Evolutionary conservation across 2,113 vertebrate genomes (phyloP).

Genomic region (Xerus inauris): DNA sequence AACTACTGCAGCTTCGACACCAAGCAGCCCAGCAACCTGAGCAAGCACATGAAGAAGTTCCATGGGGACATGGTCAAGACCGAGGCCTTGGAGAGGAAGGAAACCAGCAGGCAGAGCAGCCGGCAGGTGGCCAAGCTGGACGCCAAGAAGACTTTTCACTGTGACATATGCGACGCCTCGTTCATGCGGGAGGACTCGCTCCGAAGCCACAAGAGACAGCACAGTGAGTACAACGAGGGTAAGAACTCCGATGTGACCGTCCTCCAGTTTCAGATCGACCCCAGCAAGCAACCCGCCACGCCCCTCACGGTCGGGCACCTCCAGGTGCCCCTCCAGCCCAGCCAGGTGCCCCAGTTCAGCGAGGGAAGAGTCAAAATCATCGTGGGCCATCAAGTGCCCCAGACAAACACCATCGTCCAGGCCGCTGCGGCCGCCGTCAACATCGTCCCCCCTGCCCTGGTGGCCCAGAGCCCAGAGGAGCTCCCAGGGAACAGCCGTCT

Average conservation of each 20-base stretch:
- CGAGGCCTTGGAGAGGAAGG: slow-evolving; percentile 64
- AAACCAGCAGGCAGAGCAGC: slow-evolving; percentile 75
- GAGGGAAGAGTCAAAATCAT: slow-evolving; percentile 93
- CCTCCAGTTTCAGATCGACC: slow-evolving; percentile 85
- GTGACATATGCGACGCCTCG: slow-evolving; percentile 92
- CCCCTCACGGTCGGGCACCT: slow-evolving; percentile 82
- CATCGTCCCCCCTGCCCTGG: slow-evolving; percentile 87
- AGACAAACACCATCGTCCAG: slow-evolving; percentile 83
- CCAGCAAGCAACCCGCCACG: slow-evolving; percentile 54
- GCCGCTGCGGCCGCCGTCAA: slow-evolving; percentile 75
- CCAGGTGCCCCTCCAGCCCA: slow-evolving; percentile 84
- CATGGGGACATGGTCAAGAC: slow-evolving; percentile 87
- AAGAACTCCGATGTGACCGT: slow-evolving; percentile 82
- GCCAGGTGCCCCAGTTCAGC: slow-evolving; percentile 84
- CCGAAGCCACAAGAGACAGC: slow-evolving; percentile 96
- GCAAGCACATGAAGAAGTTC: slow-evolving; percentile 94
- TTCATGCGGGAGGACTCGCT: slow-evolving; percentile 98
- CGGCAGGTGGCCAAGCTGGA: slow-evolving; percentile 94
- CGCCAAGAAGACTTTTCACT: slow-evolving; percentile 93
- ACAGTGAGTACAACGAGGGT: slow-evolving; percentile 85
- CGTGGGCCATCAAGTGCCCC: slow-evolving; percentile 89
- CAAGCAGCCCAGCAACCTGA: slow-evolving; percentile 97
- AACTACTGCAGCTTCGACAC: slow-evolving; percentile 93
- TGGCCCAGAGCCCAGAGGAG: slow-evolving; percentile 86
- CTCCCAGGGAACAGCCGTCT: slow-evolving; percentile 84